Percentiles rank a stretch among this genome's conserved stretches.
Conservation (phyloP, 2,888 invertebrate genomes). For the Zelleria hepariella region DNA sequence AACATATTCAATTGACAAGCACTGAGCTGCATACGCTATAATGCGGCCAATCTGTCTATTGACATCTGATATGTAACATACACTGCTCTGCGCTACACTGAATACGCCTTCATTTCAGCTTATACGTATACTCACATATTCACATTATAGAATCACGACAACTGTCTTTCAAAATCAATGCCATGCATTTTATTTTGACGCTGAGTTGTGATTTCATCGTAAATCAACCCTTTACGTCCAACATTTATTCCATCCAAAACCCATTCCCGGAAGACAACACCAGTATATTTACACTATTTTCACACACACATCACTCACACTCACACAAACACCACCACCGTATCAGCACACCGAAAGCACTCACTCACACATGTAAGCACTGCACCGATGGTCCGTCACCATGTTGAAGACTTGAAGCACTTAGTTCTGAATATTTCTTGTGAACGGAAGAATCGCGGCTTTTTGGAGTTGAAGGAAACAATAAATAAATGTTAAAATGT, state of each 20-base stretch:
- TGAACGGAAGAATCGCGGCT: not conserved
- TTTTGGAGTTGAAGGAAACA: not conserved
- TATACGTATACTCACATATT: no score
- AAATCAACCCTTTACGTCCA: not conserved
- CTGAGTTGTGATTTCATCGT: not conserved
- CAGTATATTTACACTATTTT: slow-evolving; percentile 14
- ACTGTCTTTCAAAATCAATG: no score
- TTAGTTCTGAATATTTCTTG: not conserved
- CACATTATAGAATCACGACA: no score
- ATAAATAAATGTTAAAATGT: not conserved
- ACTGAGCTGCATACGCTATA: no score
- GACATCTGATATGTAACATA: no score
- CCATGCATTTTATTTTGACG: no score
- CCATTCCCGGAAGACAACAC: not conserved
- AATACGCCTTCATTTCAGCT: no score
- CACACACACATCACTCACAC: slow-evolving; percentile 18
- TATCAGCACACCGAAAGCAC: slow-evolving; percentile 4
- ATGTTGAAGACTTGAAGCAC: not conserved
- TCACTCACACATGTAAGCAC: not conserved
- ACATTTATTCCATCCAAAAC: not conserved
- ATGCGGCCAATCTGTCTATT: no score
- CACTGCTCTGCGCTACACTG: no score
- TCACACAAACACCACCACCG: slow-evolving; percentile 2
- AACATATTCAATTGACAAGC: no score
- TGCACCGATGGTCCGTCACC: not conserved